phyloP scores from a whole-genome alignment of 2,797 vertebrate species.

The Podargus strigoides region DNA sequence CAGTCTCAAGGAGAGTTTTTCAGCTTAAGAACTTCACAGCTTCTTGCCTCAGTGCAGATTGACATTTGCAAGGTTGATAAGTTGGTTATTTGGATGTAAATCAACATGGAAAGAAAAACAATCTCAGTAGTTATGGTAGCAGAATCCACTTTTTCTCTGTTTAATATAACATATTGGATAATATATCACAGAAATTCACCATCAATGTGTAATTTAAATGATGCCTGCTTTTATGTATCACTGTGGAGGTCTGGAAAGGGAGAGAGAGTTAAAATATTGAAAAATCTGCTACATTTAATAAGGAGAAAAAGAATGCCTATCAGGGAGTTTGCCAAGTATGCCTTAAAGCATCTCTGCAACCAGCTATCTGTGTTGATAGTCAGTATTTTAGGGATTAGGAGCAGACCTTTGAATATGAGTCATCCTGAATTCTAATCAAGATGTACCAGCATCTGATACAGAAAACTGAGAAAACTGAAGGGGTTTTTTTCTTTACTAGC shows the following conservation, averaged over 20 bases:
- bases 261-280: not conserved
- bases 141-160: not conserved
- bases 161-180: not conserved
- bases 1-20: not conserved
- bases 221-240: not conserved
- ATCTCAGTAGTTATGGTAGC: not conserved
- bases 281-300: not conserved
- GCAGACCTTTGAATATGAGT: not conserved
- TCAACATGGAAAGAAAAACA: not conserved
- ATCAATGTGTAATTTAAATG: not conserved
- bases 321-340: not conserved
- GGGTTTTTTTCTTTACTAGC: not conserved
- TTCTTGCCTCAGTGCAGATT: conserved; percentile 14
- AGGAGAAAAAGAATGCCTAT: not conserved
- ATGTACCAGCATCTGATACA: not conserved
- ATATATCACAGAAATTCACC: not conserved
- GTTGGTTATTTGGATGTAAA: conserved; percentile 42
- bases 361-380: not conserved
- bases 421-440: conserved; percentile 9
- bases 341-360: conserved; percentile 4
- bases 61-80: conserved; percentile 23
- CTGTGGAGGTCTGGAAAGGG: not conserved
- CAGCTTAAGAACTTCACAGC: not conserved
- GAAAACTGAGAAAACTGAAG: not conserved
- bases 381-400: not conserved